Conservation (phyloP, 2,888 invertebrate genomes). For the Agonopterix subpropinquella region DNA sequence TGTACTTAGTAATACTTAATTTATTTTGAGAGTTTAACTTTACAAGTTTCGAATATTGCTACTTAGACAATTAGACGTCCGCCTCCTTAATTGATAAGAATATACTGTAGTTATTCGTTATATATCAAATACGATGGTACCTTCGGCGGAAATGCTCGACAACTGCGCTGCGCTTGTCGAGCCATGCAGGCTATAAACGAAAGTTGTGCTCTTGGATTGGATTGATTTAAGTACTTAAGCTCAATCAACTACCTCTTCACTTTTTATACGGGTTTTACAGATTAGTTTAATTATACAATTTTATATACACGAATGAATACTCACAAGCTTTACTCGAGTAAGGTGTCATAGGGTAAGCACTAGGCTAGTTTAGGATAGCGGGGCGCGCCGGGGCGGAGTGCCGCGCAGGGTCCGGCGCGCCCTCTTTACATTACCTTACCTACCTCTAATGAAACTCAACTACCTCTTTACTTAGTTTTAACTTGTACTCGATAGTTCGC, state of each 20-base stretch:
- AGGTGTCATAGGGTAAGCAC: conserved; percentile 58
- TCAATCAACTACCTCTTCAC: conserved; percentile 74
- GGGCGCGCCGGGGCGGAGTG: conserved; percentile 56
- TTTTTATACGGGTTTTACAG: conserved; percentile 76
- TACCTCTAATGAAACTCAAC: conserved; percentile 61
- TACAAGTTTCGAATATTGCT: conserved; percentile 68
- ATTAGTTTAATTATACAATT: conserved; percentile 76
- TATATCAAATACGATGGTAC: conserved; percentile 29
- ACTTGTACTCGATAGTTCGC: conserved; percentile 55
- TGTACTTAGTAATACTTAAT: conserved; percentile 73
- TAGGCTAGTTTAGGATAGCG: conserved; percentile 41
- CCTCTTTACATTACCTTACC: conserved; percentile 39
- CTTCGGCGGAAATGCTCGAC: conserved; percentile 25
- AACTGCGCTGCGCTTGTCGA: conserved; percentile 18
- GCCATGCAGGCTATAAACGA: conserved; percentile 33
- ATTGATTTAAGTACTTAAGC: conserved; percentile 73
- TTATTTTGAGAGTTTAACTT: conserved; percentile 72
- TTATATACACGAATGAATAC: conserved; percentile 73
- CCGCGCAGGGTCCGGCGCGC: conserved; percentile 68
- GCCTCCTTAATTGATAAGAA: conserved; percentile 66
- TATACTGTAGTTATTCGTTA: conserved; percentile 41
- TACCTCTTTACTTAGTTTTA: conserved; percentile 73
- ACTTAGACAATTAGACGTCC: conserved; percentile 68
- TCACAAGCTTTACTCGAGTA: conserved; percentile 75
- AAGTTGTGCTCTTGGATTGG: conserved; percentile 49